Conservation (phyloP, 2,888 invertebrate genomes). For the Agelastica alni region DNA sequence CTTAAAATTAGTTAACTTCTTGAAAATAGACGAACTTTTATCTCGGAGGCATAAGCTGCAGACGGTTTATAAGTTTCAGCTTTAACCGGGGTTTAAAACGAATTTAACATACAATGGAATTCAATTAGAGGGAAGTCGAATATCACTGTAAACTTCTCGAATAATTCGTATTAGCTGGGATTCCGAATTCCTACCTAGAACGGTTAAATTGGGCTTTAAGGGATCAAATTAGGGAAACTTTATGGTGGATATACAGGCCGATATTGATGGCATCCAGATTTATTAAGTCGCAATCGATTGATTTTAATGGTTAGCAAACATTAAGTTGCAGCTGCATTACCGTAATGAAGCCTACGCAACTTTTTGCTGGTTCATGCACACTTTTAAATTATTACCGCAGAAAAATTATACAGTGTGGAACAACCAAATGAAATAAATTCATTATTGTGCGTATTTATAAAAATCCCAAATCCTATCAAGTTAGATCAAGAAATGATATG, state of each 20-base stretch:
- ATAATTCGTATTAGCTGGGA: conserved; percentile 50
- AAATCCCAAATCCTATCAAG: too few relatives aligned
- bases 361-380: too few relatives aligned
- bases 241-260: conserved; percentile 5
- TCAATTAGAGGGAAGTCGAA: conserved; percentile 53
- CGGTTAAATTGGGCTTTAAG: conserved; percentile 21
- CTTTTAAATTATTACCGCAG: too few relatives aligned
- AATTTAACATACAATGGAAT: conserved; percentile 53
- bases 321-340: too few relatives aligned
- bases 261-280: conserved; percentile 12
- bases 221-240: conserved; percentile 19
- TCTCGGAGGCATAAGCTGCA: conserved; percentile 32
- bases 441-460: too few relatives aligned
- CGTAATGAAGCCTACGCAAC: too few relatives aligned
- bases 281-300: not conserved
- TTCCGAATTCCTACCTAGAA: conserved; percentile 43
- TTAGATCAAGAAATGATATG: too few relatives aligned
- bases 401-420: too few relatives aligned
- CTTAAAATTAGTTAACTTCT: conserved; percentile 33
- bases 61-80: conserved; percentile 34
- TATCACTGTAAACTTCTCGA: conserved; percentile 47
- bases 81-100: conserved; percentile 45
- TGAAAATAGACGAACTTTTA: conserved; percentile 36
- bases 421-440: too few relatives aligned
- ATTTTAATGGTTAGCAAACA: not conserved